These are phyloP conservation scores for Suncus etruscus DNA, from an alignment of 2,113 vertebrate species.

Conservation along the genomic window DNA sequence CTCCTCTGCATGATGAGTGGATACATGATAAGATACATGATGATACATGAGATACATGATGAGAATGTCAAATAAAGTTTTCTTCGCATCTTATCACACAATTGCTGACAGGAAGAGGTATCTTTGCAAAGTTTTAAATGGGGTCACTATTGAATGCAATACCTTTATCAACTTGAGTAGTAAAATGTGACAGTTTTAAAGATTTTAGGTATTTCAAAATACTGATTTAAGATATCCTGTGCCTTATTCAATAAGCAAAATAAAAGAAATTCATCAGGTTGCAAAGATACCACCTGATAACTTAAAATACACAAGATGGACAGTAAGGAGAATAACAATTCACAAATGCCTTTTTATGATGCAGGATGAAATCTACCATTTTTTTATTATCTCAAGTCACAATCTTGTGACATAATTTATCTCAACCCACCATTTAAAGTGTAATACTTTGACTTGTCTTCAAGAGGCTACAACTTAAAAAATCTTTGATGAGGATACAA, in stretches of 20 bases:
- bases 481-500: neutral
- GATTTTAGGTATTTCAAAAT: slow-evolving; percentile 43
- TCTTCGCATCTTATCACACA: neutral
- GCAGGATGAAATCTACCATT: neutral
- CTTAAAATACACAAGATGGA: neutral
- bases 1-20: neutral
- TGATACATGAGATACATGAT: neutral
- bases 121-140: neutral
- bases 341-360: neutral
- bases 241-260: neutral
- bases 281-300: neutral
- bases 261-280: neutral
- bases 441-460: neutral
- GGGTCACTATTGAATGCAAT: neutral
- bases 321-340: neutral
- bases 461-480: neutral
- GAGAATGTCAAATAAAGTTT: neutral
- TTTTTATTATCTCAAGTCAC: slow-evolving; percentile 3
- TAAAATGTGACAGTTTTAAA: neutral
- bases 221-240: neutral
- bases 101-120: neutral
- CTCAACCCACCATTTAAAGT: neutral
- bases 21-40: neutral
- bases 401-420: slow-evolving; percentile 25
- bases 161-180: slow-evolving; percentile 55